These are phyloP conservation scores for Tarsius wallacei DNA, from an alignment of 2,797 vertebrate genomes.

Conservation along the genomic window DNA sequence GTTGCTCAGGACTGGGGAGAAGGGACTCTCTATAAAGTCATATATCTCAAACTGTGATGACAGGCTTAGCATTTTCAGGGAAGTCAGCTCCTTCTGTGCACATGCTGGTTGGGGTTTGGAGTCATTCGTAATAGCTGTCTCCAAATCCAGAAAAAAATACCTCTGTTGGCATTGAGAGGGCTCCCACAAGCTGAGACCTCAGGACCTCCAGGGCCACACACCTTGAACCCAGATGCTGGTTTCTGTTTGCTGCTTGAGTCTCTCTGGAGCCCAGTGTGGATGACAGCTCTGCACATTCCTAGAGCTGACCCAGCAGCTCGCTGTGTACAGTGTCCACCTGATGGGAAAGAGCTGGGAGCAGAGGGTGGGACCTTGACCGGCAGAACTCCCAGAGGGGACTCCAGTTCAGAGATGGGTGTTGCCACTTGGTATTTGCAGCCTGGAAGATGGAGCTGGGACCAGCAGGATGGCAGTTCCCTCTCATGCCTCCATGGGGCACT, in stretches of 20 bases:
- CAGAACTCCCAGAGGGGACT: neutral
- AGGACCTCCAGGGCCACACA: neutral
- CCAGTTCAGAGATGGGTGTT: accelerated
- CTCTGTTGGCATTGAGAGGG: neutral
- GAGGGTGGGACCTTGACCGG: neutral
- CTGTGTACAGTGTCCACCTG: neutral
- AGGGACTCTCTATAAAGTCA: neutral
- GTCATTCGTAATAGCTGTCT: neutral
- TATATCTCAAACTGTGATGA: neutral
- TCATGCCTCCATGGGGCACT: neutral
- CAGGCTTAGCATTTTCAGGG: neutral
- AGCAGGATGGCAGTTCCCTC: neutral
- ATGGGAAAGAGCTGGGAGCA: neutral
- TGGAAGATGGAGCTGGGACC: neutral
- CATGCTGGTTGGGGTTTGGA: neutral
- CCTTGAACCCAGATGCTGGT: neutral
- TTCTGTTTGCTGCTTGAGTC: neutral
- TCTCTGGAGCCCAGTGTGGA: neutral
- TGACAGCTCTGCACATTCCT: neutral
- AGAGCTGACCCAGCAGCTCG: neutral
- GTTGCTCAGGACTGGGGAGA: neutral
- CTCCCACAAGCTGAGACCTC: neutral
- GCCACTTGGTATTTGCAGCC: neutral
- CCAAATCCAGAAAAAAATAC: neutral
- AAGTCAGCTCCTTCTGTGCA: neutral